Percentiles rank a stretch among this genome's conserved stretches.
Evolutionary conservation across 2,888 invertebrate species (phyloP).

Genomic region (Vandiemenella viatica): DNA sequence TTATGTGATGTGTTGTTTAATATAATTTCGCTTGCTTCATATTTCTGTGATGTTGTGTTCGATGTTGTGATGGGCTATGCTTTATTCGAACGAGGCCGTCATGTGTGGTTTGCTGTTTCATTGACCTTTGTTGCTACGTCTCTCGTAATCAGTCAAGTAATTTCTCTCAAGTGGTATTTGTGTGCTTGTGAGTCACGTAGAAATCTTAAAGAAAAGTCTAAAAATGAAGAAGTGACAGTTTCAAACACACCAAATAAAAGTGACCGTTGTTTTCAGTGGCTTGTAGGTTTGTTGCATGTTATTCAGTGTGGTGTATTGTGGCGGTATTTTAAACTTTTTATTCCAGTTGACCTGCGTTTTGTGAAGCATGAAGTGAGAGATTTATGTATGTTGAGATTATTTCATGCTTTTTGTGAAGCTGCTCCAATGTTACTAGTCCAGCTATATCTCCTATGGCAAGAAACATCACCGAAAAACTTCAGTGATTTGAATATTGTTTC

Average conservation of each 20-base stretch:
- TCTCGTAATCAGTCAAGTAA: slow-evolving; percentile 56
- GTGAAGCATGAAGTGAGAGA: slow-evolving; percentile 66
- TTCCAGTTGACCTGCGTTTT: slow-evolving; percentile 64
- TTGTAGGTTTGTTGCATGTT: slow-evolving; percentile 40
- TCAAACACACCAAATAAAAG: slow-evolving; percentile 6
- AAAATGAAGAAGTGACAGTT: slow-evolving; percentile 11
- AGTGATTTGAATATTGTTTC: slow-evolving; percentile 68
- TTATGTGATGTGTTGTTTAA: slow-evolving; percentile 84
- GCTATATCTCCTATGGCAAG: slow-evolving; percentile 50
- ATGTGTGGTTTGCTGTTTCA: slow-evolving; percentile 49
- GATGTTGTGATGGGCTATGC: slow-evolving; percentile 77
- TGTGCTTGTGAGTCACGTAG: slow-evolving; percentile 22
- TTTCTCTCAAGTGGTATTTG: slow-evolving; percentile 62
- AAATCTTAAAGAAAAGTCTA: slow-evolving; percentile 16
- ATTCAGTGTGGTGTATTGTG: slow-evolving; percentile 32
- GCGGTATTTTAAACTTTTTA: slow-evolving; percentile 67
- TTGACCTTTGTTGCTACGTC: slow-evolving; percentile 57
- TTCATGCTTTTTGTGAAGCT: slow-evolving; percentile 78
- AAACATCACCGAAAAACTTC: slow-evolving; percentile 34
- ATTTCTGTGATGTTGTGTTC: slow-evolving; percentile 83
- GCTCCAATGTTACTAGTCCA: slow-evolving; percentile 77
- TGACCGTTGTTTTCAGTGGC: slow-evolving; percentile 38
- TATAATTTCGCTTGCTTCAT: slow-evolving; percentile 75
- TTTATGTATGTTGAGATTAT: slow-evolving; percentile 57
- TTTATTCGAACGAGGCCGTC: slow-evolving; percentile 50